These are phyloP conservation scores for Sycophila texana DNA, from an alignment of 2,888 invertebrate species.

Conservation along the genomic window DNA sequence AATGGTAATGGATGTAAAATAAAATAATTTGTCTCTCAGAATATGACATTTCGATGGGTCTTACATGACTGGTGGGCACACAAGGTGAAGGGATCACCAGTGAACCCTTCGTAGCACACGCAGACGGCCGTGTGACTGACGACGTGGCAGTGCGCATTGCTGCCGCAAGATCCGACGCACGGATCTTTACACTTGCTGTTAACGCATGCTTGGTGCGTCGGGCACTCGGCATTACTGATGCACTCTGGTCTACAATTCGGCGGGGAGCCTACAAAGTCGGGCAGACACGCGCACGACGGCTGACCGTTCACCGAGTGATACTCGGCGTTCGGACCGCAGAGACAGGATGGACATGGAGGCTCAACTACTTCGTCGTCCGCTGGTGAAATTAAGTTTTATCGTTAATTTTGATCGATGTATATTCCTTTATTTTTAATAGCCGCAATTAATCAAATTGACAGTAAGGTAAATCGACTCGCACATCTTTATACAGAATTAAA, in stretches of 20 bases:
- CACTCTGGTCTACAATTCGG: conserved; percentile 87
- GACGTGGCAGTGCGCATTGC: conserved; percentile 76
- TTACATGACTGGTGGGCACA: conserved; percentile 66
- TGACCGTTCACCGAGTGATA: conserved; percentile 83
- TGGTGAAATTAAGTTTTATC: background rate
- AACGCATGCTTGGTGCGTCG: conserved; percentile 83
- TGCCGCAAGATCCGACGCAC: conserved; percentile 70
- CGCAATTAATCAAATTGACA: background rate
- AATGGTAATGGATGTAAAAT: too few relatives aligned
- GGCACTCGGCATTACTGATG: conserved; percentile 85
- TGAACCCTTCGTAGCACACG: conserved; percentile 76
- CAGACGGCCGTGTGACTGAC: conserved; percentile 79
- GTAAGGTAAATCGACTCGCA: background rate
- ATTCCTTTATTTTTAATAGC: background rate
- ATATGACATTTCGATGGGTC: background rate
- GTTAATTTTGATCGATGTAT: conserved; percentile 11
- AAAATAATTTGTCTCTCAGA: background rate
- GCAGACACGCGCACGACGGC: conserved; percentile 85
- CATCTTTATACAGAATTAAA: too few relatives aligned
- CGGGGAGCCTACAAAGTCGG: conserved; percentile 84
- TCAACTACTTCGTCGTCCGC: conserved; percentile 14
- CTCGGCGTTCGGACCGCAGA: conserved; percentile 86
- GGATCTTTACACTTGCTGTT: conserved; percentile 87
- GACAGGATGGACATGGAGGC: conserved; percentile 81
- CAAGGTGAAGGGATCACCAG: conserved; percentile 81